Base-by-base conservation (phyloP, 2,888 invertebrate genomes). In the Lacanobia oleracea region DNA sequence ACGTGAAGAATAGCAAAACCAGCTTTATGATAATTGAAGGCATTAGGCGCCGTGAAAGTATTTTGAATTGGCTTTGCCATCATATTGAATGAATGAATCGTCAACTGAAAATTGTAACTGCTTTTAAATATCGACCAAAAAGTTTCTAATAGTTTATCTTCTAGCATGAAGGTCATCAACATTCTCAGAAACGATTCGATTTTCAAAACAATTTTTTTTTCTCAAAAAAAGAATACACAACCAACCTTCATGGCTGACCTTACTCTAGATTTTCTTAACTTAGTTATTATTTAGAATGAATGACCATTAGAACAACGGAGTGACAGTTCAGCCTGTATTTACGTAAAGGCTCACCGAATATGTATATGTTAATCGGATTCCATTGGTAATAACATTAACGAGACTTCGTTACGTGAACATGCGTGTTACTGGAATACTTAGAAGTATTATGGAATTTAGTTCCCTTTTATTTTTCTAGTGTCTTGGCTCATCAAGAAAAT, bases 361-460 rank as follows among this genome's bases (percentile, higher is more conserved):
- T 89, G 88, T 91, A 85, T 61, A 74, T 72, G 83, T 77, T 90
- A 92, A 92, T 89, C 86, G 88, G 91, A 91, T 92, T 91, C 81
- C 72, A 82, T 71, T 79, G 75, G 82, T 92, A 92, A 92, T 92
- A 86, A 84, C 88, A 91, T 93, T 92, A 91, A 78, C 84, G 82
- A 83, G 67, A 82, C 78, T 86, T 78, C 61, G 81, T 86, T 81
- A 88, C 79, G 77, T 75, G 72, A 78, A 75, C 72, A 57, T 75
- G 23, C 10, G 54, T 64, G 63, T 63, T 54, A 67, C 37, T 67
- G 57, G 68, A 80, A 74, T 83, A 83, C 80, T 67, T 71, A 68
- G 50, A 69, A 65, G 62, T 82, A 78, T 50, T 33, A 51, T 3
- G 10, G 61, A 62, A 45, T 67, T 78, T 14, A 51, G 23, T 37